phyloP scores from a whole-genome alignment of 1,140 invertebrate genomes.

The Drosophila obscura region DNA sequence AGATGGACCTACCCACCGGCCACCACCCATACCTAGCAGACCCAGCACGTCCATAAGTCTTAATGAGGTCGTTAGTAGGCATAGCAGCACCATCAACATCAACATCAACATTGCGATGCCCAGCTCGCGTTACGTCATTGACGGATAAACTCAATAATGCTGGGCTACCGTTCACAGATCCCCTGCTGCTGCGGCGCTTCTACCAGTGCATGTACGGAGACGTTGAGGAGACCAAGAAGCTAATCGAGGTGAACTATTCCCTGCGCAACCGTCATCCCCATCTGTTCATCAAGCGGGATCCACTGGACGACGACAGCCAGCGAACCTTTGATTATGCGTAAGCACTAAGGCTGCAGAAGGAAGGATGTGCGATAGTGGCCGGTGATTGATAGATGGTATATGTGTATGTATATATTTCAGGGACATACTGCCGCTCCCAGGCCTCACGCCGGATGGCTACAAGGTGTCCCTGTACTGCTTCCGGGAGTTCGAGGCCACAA shows the following conservation, averaged over 20 bases:
- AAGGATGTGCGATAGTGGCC: too few relatives aligned
- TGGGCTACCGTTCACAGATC: constrained; percentile 49
- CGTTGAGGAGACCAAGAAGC: constrained; percentile 86
- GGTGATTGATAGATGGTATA: neutral
- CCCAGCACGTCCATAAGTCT: constrained; percentile 6
- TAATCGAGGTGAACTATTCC: constrained; percentile 88
- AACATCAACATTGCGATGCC: constrained; percentile 24
- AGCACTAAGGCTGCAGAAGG: constrained; percentile 8
- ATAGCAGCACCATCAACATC: constrained; percentile 22
- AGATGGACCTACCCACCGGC: too few relatives aligned
- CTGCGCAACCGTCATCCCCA: constrained; percentile 87
- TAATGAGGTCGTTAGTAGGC: constrained; percentile 76
- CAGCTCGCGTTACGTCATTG: constrained; percentile 57
- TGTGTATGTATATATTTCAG: constrained; percentile 75
- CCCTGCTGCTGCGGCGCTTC: constrained; percentile 72
- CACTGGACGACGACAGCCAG: constrained; percentile 75
- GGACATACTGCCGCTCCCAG: constrained; percentile 86
- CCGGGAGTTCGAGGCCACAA: constrained; percentile 85
- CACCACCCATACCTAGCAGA: neutral
- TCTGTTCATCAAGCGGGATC: constrained; percentile 88
- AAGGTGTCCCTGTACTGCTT: constrained; percentile 87
- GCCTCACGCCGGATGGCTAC: constrained; percentile 85
- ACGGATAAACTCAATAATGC: constrained; percentile 12
- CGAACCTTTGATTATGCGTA: constrained; percentile 79
- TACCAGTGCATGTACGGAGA: constrained; percentile 85